Percentiles rank a stretch among this genome's conserved stretches.
Evolutionary conservation across 2,113 vertebrate species (phyloP).

Genomic region (Ia io): DNA sequence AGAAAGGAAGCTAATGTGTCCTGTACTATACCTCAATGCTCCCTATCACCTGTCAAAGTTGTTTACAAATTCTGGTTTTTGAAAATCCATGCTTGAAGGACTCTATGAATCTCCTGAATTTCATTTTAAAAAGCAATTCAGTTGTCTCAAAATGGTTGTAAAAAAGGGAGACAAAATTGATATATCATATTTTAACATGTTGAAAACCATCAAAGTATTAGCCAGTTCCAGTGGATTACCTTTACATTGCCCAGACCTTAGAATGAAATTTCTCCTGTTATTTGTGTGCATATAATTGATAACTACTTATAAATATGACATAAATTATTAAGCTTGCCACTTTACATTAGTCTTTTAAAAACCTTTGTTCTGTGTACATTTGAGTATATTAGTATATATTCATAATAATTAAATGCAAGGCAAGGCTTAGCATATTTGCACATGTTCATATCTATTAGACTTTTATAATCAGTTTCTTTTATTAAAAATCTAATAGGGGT

Average conservation of each 20-base stretch:
- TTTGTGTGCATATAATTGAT: neutral
- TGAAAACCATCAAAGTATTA: neutral
- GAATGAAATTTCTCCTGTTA: neutral
- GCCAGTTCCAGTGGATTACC: neutral
- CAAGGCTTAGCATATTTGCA: neutral
- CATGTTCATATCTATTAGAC: neutral
- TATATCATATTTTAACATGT: neutral
- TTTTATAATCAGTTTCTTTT: neutral
- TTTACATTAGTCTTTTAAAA: slow-evolving; percentile 5
- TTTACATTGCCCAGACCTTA: neutral
- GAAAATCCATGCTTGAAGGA: neutral
- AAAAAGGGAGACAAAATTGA: neutral
- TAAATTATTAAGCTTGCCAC: neutral
- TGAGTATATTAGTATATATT: neutral
- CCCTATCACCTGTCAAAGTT: neutral
- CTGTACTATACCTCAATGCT: too few relatives aligned
- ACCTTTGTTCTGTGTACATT: neutral
- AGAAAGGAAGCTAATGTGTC: neutral
- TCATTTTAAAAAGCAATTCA: neutral
- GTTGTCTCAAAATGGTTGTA: neutral
- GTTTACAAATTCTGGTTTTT: neutral
- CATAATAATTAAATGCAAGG: neutral
- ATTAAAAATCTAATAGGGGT: neutral
- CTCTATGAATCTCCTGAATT: neutral
- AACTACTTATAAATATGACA: neutral